These are phyloP conservation scores for Crepidodera aurea DNA, from an alignment of 2,888 invertebrate genomes.

Conservation along the genomic window DNA sequence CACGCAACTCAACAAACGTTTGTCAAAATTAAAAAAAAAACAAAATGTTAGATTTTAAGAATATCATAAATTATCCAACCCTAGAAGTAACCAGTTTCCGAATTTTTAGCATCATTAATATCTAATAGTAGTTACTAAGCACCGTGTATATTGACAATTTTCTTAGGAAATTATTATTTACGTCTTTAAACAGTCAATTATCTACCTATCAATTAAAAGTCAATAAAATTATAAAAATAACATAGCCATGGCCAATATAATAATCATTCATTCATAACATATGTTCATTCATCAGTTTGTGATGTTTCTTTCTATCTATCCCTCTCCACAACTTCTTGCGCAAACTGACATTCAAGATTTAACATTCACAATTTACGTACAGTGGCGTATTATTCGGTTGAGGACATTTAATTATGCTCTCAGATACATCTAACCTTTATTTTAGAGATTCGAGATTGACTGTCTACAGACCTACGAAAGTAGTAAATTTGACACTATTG, in stretches of 20 bases:
- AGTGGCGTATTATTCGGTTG: background rate
- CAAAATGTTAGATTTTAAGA: no score
- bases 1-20: no score
- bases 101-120: no score
- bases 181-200: background rate
- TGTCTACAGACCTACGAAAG: no score
- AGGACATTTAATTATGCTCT: background rate
- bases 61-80: no score
- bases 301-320: background rate
- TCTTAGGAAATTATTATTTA: no score
- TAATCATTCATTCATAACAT: constrained; percentile 12
- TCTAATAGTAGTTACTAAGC: no score
- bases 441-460: no score
- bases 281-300: constrained; percentile 11
- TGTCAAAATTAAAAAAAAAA: no score
- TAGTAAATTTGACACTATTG: no score
- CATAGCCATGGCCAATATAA: constrained; percentile 4
- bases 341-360: constrained; percentile 23
- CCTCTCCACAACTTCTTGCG: constrained; percentile 19
- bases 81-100: no score
- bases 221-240: background rate
- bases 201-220: background rate
- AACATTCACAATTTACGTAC: constrained; percentile 6
- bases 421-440: background rate
- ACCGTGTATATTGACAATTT: no score